Evolutionary conservation across 1,140 invertebrate genomes (phyloP).

Genomic region (Hetaerina americana): DNA sequence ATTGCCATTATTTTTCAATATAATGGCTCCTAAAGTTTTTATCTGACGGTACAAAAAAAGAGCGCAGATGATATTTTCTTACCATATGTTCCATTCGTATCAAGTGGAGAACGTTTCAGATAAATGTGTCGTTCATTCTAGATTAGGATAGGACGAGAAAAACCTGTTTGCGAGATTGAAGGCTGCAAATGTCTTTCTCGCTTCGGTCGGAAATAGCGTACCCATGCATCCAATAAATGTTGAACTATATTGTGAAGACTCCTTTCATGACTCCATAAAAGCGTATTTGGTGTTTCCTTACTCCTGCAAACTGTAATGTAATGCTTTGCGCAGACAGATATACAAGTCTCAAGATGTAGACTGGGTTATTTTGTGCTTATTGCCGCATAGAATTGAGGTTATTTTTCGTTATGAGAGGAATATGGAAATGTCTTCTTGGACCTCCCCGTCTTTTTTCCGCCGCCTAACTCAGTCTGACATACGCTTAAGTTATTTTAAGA

Average conservation of each 20-base stretch:
- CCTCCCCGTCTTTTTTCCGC: no score
- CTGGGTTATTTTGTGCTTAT: no score
- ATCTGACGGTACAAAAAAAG: no score
- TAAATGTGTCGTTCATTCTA: not conserved
- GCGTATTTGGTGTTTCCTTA: not conserved
- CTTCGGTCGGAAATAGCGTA: not conserved
- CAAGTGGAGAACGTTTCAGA: not conserved
- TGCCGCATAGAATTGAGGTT: no score
- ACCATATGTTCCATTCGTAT: not conserved
- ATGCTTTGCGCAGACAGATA: not conserved
- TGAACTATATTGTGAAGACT: not conserved
- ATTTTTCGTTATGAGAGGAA: not conserved
- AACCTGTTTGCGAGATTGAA: not conserved
- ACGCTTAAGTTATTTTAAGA: no score
- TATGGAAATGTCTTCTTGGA: no score
- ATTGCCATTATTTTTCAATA: no score
- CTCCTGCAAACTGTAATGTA: not conserved
- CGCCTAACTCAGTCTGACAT: no score
- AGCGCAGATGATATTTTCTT: not conserved
- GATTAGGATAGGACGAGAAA: not conserved
- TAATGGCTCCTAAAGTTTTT: no score
- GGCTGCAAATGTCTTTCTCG: not conserved
- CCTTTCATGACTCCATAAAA: not conserved
- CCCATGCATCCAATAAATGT: not conserved
- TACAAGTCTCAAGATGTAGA: not conserved